Evolutionary conservation across 2,113 vertebrate genomes (phyloP).

Genomic region (Dasypus novemcinctus): DNA sequence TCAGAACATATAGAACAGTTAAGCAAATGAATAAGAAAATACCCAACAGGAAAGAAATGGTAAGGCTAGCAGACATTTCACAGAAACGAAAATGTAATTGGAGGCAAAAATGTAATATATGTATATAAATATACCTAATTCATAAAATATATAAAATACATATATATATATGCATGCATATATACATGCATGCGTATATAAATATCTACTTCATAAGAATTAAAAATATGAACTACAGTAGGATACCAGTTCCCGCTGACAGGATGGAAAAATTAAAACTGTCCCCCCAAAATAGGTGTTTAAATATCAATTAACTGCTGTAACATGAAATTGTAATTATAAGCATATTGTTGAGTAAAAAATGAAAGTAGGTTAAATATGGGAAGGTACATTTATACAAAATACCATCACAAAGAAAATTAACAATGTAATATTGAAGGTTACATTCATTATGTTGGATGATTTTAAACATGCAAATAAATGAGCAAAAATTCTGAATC

Average conservation of each 20-base stretch:
- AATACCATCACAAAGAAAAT: no score
- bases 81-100: background rate
- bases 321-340: background rate
- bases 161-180: no score
- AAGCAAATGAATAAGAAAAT: no score
- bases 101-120: no score
- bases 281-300: background rate
- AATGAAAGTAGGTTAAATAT: background rate
- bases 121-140: no score
- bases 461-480: background rate
- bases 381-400: background rate
- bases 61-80: background rate
- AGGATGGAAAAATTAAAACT: no score
- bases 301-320: accelerated
- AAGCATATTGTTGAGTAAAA: background rate
- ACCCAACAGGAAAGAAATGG: background rate
- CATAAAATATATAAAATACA: no score
- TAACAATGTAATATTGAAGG: no score
- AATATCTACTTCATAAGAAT: background rate
- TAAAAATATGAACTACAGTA: background rate
- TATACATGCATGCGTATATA: no score
- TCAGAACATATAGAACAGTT: background rate
- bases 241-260: background rate
- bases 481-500: background rate
- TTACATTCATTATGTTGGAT: accelerated